Conservation (phyloP, 2,888 invertebrate species). For the Torymus aiolomorphi region DNA sequence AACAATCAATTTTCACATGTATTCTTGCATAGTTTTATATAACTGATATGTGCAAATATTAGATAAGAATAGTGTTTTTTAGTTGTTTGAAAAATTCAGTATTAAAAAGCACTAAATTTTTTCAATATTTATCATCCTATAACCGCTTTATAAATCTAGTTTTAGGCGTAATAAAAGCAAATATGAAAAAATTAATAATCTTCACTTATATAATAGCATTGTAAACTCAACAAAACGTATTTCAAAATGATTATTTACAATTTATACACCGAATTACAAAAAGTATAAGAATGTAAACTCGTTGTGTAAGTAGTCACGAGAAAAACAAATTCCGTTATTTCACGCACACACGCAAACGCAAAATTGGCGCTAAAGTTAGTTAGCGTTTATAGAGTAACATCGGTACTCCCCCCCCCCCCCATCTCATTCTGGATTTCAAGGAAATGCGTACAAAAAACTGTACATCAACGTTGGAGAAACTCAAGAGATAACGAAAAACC, state of each 20-base stretch:
- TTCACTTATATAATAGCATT: not conserved
- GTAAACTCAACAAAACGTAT: not conserved
- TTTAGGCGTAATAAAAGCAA: not conserved
- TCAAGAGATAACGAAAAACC: not conserved
- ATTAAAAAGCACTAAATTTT: constrained; percentile 24
- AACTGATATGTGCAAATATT: constrained; percentile 31
- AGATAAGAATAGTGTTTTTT: not conserved
- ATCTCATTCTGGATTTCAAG: not conserved
- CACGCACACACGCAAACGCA: not conserved
- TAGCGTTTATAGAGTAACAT: not conserved
- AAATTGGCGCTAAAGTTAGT: constrained; percentile 19
- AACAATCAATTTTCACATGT: too few relatives aligned
- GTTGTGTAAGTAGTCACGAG: not conserved
- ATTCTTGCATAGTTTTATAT: not conserved
- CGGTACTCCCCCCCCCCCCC: too few relatives aligned
- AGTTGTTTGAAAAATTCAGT: constrained; percentile 1
- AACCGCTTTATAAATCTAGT: not conserved
- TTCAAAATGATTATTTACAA: constrained; percentile 48
- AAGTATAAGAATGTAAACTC: constrained; percentile 15
- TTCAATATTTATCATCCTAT: constrained; percentile 18
- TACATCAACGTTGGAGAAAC: constrained; percentile 21
- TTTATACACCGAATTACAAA: constrained; percentile 37
- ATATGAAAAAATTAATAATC: not conserved
- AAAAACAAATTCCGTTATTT: constrained; percentile 2
- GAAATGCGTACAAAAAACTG: constrained; percentile 28